Conservation (phyloP, 2,113 vertebrate genomes). For the Prunella fulvescens region DNA sequence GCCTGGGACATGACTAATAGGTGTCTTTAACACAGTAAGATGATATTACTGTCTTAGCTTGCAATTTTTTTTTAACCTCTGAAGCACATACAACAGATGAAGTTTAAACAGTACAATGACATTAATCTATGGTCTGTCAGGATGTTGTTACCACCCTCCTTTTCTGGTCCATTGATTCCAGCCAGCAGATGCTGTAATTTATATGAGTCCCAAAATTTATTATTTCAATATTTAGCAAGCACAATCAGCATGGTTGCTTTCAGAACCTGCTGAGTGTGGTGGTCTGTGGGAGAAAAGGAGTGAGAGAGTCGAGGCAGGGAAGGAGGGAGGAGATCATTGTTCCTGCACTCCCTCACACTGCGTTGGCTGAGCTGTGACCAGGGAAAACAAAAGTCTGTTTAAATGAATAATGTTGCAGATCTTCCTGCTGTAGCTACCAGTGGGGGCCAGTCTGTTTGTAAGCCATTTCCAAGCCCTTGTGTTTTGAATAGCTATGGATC, state of each 20-base stretch:
- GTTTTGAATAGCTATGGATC: not conserved
- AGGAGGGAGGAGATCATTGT: not conserved
- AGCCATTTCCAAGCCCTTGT: not conserved
- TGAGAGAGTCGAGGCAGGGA: not conserved
- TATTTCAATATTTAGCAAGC: conserved; percentile 30
- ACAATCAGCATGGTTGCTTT: not conserved
- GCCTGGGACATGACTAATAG: conserved; percentile 74
- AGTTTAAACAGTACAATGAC: conserved; percentile 35
- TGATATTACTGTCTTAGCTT: conserved; percentile 68
- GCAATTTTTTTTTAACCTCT: conserved; percentile 61
- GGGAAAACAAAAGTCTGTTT: not conserved
- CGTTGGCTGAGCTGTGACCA: fast-evolving
- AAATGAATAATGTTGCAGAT: not conserved
- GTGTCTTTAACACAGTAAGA: conserved; percentile 69
- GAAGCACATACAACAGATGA: conserved; percentile 47
- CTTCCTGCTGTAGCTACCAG: not conserved
- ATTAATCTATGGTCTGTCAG: conserved; percentile 34
- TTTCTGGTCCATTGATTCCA: conserved; percentile 17
- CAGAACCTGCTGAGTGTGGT: not conserved
- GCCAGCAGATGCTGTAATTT: conserved; percentile 8
- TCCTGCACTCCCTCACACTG: not conserved
- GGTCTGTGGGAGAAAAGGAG: not conserved
- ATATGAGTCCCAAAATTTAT: not conserved
- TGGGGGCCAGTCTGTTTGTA: not conserved
- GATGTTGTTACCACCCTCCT: conserved; percentile 17